Percentiles rank a stretch among this genome's conserved stretches.
These are phyloP conservation scores for Delichon dasypus DNA, from an alignment of 2,797 vertebrate genomes.

Conservation along the genomic window DNA sequence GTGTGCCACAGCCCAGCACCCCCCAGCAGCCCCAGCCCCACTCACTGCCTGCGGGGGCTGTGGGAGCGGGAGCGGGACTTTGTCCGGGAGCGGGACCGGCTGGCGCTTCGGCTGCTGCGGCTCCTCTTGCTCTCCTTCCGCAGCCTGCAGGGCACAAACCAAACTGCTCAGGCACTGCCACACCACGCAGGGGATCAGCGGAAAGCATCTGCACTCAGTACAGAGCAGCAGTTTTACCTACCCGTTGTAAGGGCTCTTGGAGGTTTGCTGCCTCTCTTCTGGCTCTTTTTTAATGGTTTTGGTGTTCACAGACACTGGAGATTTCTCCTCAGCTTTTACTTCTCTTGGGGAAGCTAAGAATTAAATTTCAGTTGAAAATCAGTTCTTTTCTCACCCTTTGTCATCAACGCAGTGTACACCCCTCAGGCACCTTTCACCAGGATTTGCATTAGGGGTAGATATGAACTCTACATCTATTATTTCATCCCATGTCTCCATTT, in stretches of 20 bases:
- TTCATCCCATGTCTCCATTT: not conserved
- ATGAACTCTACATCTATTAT: rapidly evolving
- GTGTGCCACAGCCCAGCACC: too few relatives aligned
- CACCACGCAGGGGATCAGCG: not conserved
- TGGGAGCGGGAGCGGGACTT: slow-evolving; percentile 91
- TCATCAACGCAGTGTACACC: rapidly evolving
- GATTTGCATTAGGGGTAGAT: rapidly evolving
- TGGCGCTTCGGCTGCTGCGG: slow-evolving; percentile 89
- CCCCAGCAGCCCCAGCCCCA: not conserved
- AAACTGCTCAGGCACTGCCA: not conserved
- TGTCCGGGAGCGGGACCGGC: slow-evolving; percentile 88
- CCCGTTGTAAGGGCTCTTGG: slow-evolving; percentile 98
- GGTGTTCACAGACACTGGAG: slow-evolving; percentile 82
- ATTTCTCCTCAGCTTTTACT: slow-evolving; percentile 90
- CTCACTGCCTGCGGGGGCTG: slow-evolving; percentile 92
- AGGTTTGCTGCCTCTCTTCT: slow-evolving; percentile 86
- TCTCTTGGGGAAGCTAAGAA: slow-evolving; percentile 87
- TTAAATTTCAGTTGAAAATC: not conserved
- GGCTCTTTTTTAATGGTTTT: slow-evolving; percentile 91
- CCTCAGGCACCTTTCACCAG: not conserved
- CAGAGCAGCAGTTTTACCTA: slow-evolving; percentile 44
- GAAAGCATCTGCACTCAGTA: rapidly evolving
- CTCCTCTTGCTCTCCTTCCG: slow-evolving; percentile 93
- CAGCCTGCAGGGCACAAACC: slow-evolving; percentile 60
- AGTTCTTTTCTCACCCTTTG: not conserved